Evolutionary conservation across 2,797 vertebrate species (phyloP).

Genomic region (Cichlasoma orientale): DNA sequence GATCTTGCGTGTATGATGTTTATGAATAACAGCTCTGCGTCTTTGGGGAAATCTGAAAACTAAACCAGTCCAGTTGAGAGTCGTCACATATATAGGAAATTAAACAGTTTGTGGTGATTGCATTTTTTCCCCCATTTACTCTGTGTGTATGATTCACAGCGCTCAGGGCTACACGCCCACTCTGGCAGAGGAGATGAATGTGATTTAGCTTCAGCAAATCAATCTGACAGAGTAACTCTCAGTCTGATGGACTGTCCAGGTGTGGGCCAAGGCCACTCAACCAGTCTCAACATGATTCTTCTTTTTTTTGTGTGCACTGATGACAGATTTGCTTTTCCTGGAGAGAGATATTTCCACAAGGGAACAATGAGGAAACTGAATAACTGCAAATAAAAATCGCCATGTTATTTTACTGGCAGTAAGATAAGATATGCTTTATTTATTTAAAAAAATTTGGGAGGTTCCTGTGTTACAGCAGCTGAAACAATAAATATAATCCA

Average conservation of each 20-base stretch:
- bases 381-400: constrained; percentile 25
- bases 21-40: background rate
- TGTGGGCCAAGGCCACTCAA: constrained; percentile 42
- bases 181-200: constrained; percentile 14
- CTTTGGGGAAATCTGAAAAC: constrained; percentile 44
- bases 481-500: background rate
- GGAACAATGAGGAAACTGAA: constrained; percentile 21
- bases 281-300: constrained; percentile 24
- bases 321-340: constrained; percentile 7
- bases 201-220: constrained; percentile 43
- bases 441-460: background rate
- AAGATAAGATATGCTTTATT: background rate
- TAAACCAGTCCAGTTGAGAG: constrained; percentile 25
- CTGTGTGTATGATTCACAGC: background rate
- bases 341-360: constrained; percentile 17
- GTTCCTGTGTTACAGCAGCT: background rate
- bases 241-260: constrained; percentile 49
- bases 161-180: constrained; percentile 10
- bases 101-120: background rate
- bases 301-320: background rate
- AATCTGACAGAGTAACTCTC: constrained; percentile 6
- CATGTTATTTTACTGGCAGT: constrained; percentile 13
- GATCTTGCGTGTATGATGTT: background rate
- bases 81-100: background rate
- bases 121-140: background rate